Evolutionary conservation across 1,140 invertebrate genomes (phyloP).

Genomic region (roundworm (Caenorhabditis elegans)): DNA sequence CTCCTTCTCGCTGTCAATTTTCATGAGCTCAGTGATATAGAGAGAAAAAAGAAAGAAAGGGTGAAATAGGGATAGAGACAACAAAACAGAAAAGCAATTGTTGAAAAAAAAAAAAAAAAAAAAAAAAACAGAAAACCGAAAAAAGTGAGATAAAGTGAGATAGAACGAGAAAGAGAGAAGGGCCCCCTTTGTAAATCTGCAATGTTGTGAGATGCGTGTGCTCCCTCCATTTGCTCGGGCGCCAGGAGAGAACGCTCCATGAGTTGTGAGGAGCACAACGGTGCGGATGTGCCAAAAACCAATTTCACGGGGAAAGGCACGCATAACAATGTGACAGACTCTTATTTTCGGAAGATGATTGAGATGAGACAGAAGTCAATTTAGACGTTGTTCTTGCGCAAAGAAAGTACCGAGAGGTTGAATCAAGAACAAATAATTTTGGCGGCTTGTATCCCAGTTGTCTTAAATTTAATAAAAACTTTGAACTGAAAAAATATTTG

Average conservation of each 20-base stretch:
- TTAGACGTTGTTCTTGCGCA: neutral
- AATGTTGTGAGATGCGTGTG: slow-evolving; percentile 7
- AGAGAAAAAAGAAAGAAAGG: neutral
- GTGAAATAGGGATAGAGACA: too few species aligned
- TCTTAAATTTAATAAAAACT: too few species aligned
- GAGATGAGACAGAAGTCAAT: neutral
- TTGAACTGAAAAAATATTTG: too few species aligned
- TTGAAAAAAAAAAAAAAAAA: neutral
- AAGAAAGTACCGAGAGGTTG: too few species aligned
- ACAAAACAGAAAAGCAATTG: slow-evolving; percentile 26
- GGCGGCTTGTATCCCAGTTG: too few species aligned
- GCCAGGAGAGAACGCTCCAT: neutral
- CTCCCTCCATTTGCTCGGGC: neutral
- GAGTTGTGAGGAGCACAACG: neutral
- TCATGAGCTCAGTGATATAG: slow-evolving; percentile 16
- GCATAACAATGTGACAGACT: neutral
- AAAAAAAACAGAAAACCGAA: too few species aligned
- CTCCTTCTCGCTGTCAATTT: neutral
- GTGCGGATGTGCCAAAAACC: slow-evolving; percentile 4
- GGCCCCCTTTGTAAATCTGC: neutral
- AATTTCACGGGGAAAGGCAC: neutral
- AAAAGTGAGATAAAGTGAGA: too few species aligned
- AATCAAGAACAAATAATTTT: too few species aligned
- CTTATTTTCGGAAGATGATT: neutral
- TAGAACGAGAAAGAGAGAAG: neutral